Evolutionary conservation across 2,888 invertebrate species (phyloP).

Genomic region (Uloborus plumipes): DNA sequence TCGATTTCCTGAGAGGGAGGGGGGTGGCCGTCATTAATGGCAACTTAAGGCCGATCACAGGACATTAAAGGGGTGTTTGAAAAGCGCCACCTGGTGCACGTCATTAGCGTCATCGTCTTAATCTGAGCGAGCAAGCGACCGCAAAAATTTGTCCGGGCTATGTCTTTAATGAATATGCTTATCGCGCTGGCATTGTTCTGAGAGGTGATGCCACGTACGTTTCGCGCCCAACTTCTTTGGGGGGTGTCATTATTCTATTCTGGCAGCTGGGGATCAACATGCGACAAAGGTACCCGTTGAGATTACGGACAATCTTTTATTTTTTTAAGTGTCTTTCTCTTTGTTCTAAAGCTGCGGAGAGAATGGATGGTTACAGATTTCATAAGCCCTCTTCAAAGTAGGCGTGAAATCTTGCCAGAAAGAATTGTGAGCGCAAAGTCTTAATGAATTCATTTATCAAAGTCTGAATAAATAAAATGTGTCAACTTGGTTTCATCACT

Average conservation of each 20-base stretch:
- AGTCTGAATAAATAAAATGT: too few relatives aligned
- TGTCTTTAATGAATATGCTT: constrained; percentile 58
- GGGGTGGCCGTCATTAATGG: constrained; percentile 48
- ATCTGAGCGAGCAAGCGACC: constrained; percentile 36
- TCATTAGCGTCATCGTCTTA: constrained; percentile 58
- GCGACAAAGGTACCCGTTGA: constrained; percentile 27
- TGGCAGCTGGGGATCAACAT: constrained; percentile 48
- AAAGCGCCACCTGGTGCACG: constrained; percentile 56
- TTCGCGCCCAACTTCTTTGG: constrained; percentile 8
- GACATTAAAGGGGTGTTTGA: constrained; percentile 52
- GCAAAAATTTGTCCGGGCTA: constrained; percentile 54
- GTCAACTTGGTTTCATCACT: too few relatives aligned
- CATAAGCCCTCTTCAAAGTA: constrained; percentile 5
- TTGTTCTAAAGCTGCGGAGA: neutral
- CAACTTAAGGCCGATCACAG: constrained; percentile 45
- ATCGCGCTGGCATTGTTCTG: constrained; percentile 48
- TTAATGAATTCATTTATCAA: constrained; percentile 1
- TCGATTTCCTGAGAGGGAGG: neutral
- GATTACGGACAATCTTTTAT: constrained; percentile 5
- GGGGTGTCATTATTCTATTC: constrained; percentile 27
- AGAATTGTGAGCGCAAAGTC: neutral
- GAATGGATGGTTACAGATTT: neutral
- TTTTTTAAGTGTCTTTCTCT: neutral
- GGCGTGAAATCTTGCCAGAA: constrained; percentile 2
- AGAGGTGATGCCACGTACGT: constrained; percentile 2